Evolutionary conservation across 1,140 invertebrate genomes (phyloP), one percentile per base, ranked within the genome.

Genomic region (Scylla paramamosain): DNA sequence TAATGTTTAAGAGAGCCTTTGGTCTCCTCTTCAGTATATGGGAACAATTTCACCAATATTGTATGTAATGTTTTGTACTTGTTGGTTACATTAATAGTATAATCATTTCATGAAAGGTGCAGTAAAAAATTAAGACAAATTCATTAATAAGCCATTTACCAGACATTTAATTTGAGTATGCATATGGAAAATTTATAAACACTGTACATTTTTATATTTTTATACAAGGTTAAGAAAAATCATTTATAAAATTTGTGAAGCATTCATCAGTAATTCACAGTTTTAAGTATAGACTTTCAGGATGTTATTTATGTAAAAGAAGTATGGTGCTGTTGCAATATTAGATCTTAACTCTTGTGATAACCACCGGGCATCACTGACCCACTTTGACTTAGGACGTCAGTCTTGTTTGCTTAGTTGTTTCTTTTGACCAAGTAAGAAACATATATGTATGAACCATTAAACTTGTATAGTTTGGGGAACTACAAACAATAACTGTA

Each of bases 241-340:
- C 77, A 77, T 77, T 91, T 77, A 25, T 16, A 14, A 46, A 77
- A 32, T 91, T 28, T 20, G 32, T 91, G 29, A n/a, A 91, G 90
- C 10, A n/a, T 20, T 77, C 59, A 91, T 67, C 32, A 77, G 4
- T 77, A 67, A 16, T n/a, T 48, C 25, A 29, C 28, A 52, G 92
- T 82, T 93, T 52, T 87, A 39, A 86, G 48, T 83, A n/a, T 77
- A 77, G 67, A 90, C 45, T 90, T 28, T 52, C 88, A 90, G 92
- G 16, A 52, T 29, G 39, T 59, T 93, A 52, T 84, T 28, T 93
- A 87, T 94, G 28, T 89, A 48, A 89, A 94, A 83, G 93, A 94
- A 90, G 93, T 94, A 94, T 94, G 93, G 93, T 94, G 93, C 93
- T 94, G 93, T 77, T 94, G 93, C 93, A 94, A 90, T 94, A 88